Base-by-base conservation (phyloP, 2,888 invertebrate species). In the Caenorhabditis japonica region DNA sequence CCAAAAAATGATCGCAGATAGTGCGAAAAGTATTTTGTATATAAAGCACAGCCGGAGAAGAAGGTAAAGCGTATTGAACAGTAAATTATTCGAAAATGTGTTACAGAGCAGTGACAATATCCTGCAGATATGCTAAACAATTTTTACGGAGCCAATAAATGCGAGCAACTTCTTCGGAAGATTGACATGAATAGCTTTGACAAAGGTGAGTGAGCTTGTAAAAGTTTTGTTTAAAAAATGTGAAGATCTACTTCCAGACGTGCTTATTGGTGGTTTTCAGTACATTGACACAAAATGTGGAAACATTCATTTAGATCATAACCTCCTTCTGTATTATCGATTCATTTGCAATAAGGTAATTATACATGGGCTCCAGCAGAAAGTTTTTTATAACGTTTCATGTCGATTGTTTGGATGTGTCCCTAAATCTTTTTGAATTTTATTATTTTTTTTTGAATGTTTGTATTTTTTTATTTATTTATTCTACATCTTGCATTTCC, bases 311-410 rank as follows among this genome's bases (percentile, higher is more conserved):
- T 13, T 27, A 4, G 27, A 13, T 4, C 25, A 46, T n/a, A 13
- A 13, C 4, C 19, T 46, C 44, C 23, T 23, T 25, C 2, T 13
- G 44, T 2, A 10, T 4, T 46, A 46, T 27, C 46, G 46, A 4
- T n/a, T n/a, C n/a, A 25, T 46, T 4, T 46, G 46, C 46, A 27
- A 46, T 27, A 25, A 27, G 27, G 27, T 46, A 13, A 46, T 46
- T 8, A 13, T 46, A n/a, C 46, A 46, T 3, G 46, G 27, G 3
- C n/a, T 5, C 25, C 27, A 46, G 15, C 46, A 46, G 27, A 8
- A 15, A 3, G 25, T 46, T 8, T 46, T 46, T 27, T 46, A 25
- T 27, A 25, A 27, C 10, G 46, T 46, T 2, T 1, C 15, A 25
- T 27, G 4, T 4, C 36, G 36, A 12, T 17, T 17, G 17, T 39